Evolutionary conservation across 2,113 vertebrate species (phyloP).

Genomic region (Mionectes macconnelli): DNA sequence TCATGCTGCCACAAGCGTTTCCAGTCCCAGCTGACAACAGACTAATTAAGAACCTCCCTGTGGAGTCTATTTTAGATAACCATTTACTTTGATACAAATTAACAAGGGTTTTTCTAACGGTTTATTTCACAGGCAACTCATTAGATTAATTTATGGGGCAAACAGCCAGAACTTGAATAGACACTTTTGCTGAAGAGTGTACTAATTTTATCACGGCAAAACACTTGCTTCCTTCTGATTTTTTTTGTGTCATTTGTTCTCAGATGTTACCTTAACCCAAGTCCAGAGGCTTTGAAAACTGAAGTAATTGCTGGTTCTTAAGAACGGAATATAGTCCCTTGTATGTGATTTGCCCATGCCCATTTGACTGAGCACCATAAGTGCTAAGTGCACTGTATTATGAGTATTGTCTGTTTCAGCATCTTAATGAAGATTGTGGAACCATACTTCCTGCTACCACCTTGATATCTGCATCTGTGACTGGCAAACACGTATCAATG

Average conservation of each 20-base stretch:
- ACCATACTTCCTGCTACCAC: not conserved
- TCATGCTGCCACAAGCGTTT: conserved; percentile 54
- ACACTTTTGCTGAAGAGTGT: not conserved
- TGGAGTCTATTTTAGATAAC: conserved; percentile 65
- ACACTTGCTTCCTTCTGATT: not conserved
- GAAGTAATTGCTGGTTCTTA: not conserved
- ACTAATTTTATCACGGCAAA: conserved; percentile 26
- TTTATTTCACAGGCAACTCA: conserved; percentile 59
- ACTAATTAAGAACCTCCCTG: conserved; percentile 73
- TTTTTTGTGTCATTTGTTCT: not conserved
- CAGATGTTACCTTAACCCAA: not conserved
- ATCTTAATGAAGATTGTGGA: not conserved
- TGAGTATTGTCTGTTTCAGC: not conserved
- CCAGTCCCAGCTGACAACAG: conserved; percentile 50
- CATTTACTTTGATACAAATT: conserved; percentile 61
- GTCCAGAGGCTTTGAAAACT: not conserved
- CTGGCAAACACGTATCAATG: not conserved
- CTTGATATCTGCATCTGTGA: not conserved
- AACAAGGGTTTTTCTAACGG: conserved; percentile 46
- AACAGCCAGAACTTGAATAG: conserved; percentile 30
- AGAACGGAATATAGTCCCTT: not conserved
- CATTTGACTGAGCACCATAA: fast-evolving
- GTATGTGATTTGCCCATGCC: not conserved
- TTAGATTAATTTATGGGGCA: conserved; percentile 56
- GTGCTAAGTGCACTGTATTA: not conserved